phyloP scores from a whole-genome alignment of 2,113 vertebrate species.

The Ovis canadensis region DNA sequence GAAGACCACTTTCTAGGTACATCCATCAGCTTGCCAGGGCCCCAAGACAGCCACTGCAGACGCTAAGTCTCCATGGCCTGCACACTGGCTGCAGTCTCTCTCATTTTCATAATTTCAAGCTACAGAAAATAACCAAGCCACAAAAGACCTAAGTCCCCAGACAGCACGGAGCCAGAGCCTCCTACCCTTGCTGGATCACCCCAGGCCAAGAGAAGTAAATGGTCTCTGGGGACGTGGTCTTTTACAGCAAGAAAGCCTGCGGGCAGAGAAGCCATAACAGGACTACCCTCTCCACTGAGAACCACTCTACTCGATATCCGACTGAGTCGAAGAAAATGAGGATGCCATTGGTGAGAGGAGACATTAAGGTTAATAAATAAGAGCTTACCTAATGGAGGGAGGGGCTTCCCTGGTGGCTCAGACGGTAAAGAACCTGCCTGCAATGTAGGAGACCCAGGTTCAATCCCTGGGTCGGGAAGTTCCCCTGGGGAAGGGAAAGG shows the following conservation, averaged over 20 bases:
- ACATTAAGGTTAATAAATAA: background rate
- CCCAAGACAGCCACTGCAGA: background rate
- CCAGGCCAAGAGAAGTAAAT: background rate
- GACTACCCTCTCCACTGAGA: no score
- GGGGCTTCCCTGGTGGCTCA: background rate
- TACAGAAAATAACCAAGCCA: background rate
- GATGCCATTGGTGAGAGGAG: background rate
- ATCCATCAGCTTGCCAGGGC: background rate
- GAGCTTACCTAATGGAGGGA: background rate
- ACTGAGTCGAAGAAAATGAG: background rate
- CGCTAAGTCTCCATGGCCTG: background rate
- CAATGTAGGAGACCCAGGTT: background rate
- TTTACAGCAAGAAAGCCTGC: background rate
- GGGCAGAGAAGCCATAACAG: background rate
- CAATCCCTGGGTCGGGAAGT: background rate
- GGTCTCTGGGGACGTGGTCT: accelerated
- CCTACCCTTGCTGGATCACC: background rate
- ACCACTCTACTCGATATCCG: background rate
- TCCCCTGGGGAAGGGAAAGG: background rate
- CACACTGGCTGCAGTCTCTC: background rate
- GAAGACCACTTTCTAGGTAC: background rate
- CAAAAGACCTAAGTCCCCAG: background rate
- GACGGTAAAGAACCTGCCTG: background rate
- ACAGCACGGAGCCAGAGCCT: background rate
- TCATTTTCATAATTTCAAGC: background rate